Conservation (phyloP, 1,140 invertebrate species). For the Leptestheria dahalacensis region DNA sequence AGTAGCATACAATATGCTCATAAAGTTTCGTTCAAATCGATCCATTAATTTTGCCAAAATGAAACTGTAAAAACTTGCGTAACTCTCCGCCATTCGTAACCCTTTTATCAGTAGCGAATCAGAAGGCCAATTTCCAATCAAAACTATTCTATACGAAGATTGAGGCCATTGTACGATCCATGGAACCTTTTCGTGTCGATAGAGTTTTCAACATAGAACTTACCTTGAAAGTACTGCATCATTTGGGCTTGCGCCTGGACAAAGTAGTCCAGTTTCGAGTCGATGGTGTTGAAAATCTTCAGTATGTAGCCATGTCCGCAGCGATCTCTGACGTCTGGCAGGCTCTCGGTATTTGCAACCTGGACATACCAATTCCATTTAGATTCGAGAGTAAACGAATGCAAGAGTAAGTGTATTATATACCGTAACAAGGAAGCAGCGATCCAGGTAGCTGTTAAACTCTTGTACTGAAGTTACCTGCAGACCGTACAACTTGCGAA, state of each 20-base stretch:
- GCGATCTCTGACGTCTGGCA: constrained; percentile 22
- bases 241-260: constrained; percentile 55
- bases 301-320: constrained; percentile 49
- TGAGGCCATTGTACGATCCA: too few species aligned
- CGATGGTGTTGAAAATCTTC: constrained; percentile 63
- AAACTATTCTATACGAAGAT: too few species aligned
- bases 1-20: too few species aligned
- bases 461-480: constrained; percentile 43
- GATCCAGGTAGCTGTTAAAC: constrained; percentile 65
- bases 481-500: constrained; percentile 50
- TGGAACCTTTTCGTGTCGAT: too few species aligned
- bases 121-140: too few species aligned
- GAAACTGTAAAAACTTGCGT: too few species aligned
- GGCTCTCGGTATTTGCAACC: constrained; percentile 19
- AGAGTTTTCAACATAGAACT: too few species aligned
- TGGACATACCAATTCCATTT: not conserved
- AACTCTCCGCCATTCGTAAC: constrained; percentile 36
- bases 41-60: too few species aligned
- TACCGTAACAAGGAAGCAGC: constrained; percentile 46
- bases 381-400: not conserved
- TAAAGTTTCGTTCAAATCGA: too few species aligned
- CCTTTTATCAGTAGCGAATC: constrained; percentile 38
- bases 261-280: constrained; percentile 46
- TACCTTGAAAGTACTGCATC: constrained; percentile 49
- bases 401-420: not conserved